Conservation (phyloP, 2,888 invertebrate species). For the Drosophila demipolita region DNA sequence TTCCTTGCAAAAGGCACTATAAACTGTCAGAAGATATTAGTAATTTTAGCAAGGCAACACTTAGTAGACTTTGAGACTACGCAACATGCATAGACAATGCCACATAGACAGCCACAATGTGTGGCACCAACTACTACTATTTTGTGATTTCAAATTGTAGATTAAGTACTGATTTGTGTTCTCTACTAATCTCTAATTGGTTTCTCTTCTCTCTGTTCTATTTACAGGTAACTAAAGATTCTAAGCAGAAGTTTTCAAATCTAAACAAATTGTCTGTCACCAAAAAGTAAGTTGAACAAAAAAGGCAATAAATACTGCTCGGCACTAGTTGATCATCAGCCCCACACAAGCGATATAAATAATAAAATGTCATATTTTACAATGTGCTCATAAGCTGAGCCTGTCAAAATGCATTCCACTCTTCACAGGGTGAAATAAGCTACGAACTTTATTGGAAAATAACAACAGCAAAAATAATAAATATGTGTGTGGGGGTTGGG, state of each 20-base stretch:
- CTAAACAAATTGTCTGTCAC: constrained; percentile 50
- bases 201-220: constrained; percentile 29
- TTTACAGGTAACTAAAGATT: constrained; percentile 60
- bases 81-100: background rate
- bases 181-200: constrained; percentile 12
- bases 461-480: constrained; percentile 5
- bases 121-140: background rate
- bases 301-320: background rate
- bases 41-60: background rate
- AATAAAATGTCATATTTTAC: background rate
- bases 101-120: background rate
- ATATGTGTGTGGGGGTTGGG: background rate
- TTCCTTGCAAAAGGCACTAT: background rate
- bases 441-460: constrained; percentile 7
- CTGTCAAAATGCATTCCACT: background rate
- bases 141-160: background rate
- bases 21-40: background rate
- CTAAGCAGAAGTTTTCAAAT: constrained; percentile 22
- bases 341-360: background rate
- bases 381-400: background rate
- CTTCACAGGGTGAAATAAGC: background rate
- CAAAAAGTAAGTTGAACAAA: background rate
- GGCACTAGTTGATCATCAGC: background rate
- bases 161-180: constrained; percentile 52
- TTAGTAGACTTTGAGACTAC: background rate